Evolutionary conservation across 2,797 vertebrate genomes (phyloP).

Genomic region (Sebastes nivosus): DNA sequence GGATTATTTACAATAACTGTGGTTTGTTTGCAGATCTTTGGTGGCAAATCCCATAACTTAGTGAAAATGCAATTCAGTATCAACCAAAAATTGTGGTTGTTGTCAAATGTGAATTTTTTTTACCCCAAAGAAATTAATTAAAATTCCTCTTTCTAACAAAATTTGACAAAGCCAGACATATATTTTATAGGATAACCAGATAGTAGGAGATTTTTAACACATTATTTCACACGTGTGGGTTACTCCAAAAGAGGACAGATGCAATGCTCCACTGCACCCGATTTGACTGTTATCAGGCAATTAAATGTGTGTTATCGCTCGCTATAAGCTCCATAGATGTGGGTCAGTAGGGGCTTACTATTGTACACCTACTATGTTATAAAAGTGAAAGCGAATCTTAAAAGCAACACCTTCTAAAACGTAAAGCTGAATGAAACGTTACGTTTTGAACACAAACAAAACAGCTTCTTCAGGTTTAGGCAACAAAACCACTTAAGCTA

Average conservation of each 20-base stretch:
- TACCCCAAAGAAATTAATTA: neutral
- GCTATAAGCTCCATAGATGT: no score
- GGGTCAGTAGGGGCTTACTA: no score
- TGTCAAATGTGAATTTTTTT: neutral
- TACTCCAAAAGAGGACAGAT: neutral
- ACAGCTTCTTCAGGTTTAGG: no score
- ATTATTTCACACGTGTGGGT: neutral
- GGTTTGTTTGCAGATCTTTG: constrained; percentile 22
- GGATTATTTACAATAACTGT: constrained; percentile 30
- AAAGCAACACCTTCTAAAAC: no score
- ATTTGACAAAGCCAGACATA: constrained; percentile 1
- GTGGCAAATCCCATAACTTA: constrained; percentile 5
- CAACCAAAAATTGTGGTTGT: neutral
- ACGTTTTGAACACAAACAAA: no score
- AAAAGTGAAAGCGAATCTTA: no score
- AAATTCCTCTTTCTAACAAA: neutral
- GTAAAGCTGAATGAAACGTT: no score
- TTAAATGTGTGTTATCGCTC: no score
- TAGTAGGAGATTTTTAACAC: neutral
- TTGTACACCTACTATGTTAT: no score
- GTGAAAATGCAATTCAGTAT: constrained; percentile 3
- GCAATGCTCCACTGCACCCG: neutral
- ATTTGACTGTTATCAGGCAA: neutral
- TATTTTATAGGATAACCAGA: neutral
- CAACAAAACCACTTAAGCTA: no score